phyloP scores from a whole-genome alignment of 2,888 invertebrate species.

The Athalia cordata region DNA sequence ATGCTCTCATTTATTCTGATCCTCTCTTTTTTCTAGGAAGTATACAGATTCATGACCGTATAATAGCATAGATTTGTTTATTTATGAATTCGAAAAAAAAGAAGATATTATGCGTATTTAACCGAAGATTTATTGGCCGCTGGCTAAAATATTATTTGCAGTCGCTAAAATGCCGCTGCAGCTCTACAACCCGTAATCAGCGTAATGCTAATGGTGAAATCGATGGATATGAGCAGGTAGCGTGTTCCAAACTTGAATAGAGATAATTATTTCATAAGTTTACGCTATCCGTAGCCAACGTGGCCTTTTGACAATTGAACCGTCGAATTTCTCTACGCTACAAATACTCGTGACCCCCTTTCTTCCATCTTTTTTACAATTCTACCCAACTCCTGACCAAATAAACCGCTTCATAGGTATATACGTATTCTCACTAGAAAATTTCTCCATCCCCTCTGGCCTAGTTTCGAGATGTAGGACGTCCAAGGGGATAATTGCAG shows the following conservation, averaged over 20 bases:
- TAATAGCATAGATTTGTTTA: background rate
- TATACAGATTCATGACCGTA: background rate
- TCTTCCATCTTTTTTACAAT: constrained; percentile 2
- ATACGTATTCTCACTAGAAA: constrained; percentile 19
- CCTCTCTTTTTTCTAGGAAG: too few species aligned
- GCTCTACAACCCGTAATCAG: background rate
- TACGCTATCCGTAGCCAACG: constrained; percentile 18
- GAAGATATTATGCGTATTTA: background rate
- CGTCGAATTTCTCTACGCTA: constrained; percentile 14
- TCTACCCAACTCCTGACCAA: background rate
- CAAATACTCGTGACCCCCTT: constrained; percentile 17
- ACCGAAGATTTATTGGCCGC: background rate
- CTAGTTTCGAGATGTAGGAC: constrained; percentile 57
- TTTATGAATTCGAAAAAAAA: too few species aligned
- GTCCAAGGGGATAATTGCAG: constrained; percentile 59
- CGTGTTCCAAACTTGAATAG: constrained; percentile 36
- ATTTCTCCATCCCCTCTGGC: constrained; percentile 46
- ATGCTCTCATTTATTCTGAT: too few species aligned
- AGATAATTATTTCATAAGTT: constrained; percentile 38
- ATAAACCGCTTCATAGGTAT: constrained; percentile 1
- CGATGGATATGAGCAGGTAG: constrained; percentile 37
- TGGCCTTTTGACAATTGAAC: constrained; percentile 32
- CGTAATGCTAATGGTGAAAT: constrained; percentile 17
- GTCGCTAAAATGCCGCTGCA: background rate
- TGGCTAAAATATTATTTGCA: constrained; percentile 5